These are phyloP conservation scores for Nomada fucata DNA, from an alignment of 2,888 invertebrate genomes.

Conservation along the genomic window DNA sequence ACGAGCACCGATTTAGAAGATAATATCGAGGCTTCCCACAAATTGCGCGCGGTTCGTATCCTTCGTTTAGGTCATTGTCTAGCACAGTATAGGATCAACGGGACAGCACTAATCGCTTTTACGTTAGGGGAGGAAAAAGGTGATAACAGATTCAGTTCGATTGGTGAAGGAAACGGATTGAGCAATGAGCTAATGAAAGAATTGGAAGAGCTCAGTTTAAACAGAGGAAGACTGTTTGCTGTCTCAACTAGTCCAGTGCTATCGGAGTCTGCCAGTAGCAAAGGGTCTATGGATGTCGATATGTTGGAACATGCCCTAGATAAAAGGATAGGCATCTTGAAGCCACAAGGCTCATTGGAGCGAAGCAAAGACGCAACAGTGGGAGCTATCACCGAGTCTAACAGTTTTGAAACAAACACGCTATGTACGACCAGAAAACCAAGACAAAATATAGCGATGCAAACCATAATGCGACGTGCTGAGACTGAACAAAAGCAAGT, in stretches of 20 bases:
- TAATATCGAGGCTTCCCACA: conserved; percentile 83
- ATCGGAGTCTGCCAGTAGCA: conserved; percentile 81
- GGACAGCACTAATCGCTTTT: conserved; percentile 80
- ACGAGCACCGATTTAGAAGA: conserved; percentile 83
- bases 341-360: conserved; percentile 90
- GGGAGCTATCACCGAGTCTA: conserved; percentile 61
- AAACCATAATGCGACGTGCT: conserved; percentile 90
- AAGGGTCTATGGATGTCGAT: conserved; percentile 79
- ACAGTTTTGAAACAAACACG: conserved; percentile 68
- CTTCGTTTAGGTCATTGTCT: conserved; percentile 85
- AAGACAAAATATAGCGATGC: conserved; percentile 92
- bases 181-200: conserved; percentile 86
- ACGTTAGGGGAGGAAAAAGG: conserved; percentile 73
- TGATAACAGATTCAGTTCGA: conserved; percentile 81
- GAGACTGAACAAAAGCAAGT: conserved; percentile 89
- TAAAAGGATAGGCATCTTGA: conserved; percentile 86
- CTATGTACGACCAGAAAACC: conserved; percentile 73
- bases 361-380: conserved; percentile 85
- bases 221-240: conserved; percentile 76
- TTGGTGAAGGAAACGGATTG: conserved; percentile 83
- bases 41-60: conserved; percentile 85
- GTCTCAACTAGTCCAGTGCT: conserved; percentile 78
- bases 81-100: conserved; percentile 83
- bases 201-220: conserved; percentile 85
- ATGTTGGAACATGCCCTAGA: conserved; percentile 72